A percentile compares a stretch with the other conserved stretches of the same genome.
phyloP scores from a whole-genome alignment of 2,888 invertebrate species.

The Apamea sordens region DNA sequence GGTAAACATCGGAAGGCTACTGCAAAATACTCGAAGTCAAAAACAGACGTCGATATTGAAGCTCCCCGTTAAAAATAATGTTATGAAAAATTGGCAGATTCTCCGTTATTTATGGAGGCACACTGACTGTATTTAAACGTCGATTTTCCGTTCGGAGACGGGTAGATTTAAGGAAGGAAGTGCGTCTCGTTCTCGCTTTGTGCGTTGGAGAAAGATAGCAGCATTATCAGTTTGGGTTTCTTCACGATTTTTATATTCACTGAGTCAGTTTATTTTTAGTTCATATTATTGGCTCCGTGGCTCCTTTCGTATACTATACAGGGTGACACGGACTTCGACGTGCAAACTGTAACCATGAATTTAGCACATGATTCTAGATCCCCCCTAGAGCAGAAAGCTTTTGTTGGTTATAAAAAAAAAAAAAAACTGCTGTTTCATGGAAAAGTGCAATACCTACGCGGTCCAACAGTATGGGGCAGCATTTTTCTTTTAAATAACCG shows the following conservation, averaged over 20 bases:
- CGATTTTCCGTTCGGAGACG: constrained; percentile 31
- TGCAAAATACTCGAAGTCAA: constrained; percentile 49
- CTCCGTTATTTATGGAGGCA: constrained; percentile 42
- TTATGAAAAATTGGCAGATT: constrained; percentile 47
- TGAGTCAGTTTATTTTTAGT: constrained; percentile 13
- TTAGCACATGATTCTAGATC: neutral
- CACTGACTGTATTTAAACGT: constrained; percentile 38
- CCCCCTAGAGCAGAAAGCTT: neutral
- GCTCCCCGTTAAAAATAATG: constrained; percentile 43
- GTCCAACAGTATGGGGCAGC: too few relatives aligned
- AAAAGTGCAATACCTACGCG: too few relatives aligned
- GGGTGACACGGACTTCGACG: neutral
- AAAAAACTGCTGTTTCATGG: too few relatives aligned
- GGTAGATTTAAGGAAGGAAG: constrained; percentile 19
- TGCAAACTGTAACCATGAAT: neutral
- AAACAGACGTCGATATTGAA: constrained; percentile 43
- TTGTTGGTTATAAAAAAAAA: too few relatives aligned
- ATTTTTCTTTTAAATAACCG: too few relatives aligned
- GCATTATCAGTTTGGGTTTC: neutral
- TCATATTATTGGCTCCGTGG: neutral
- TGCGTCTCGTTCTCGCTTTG: neutral
- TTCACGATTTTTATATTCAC: constrained; percentile 13
- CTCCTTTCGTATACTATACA: neutral
- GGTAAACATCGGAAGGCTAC: constrained; percentile 34
- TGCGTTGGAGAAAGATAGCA: constrained; percentile 19